A percentile compares a stretch with the other conserved stretches of the same genome.
Conservation (phyloP, 2,113 vertebrate species). For the cat (Felis catus) region DNA sequence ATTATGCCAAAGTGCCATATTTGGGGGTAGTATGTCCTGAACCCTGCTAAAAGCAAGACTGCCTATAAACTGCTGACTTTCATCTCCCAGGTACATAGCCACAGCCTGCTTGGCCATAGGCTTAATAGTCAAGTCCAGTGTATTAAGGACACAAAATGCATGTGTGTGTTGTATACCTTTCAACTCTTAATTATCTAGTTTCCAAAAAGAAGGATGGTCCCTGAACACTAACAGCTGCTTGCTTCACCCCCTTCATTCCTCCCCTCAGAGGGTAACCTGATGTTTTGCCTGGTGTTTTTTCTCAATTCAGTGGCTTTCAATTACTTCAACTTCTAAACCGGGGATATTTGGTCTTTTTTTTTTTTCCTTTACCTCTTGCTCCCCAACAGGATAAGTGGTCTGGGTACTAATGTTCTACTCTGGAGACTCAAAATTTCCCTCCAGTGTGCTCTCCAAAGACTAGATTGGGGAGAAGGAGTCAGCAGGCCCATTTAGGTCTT, state of each 20-base stretch:
- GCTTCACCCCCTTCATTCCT: neutral
- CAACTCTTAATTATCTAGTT: neutral
- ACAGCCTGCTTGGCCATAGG: neutral
- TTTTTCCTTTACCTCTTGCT: neutral
- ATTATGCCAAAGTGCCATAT: rapidly evolving
- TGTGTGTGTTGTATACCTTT: neutral
- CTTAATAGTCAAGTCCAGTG: neutral
- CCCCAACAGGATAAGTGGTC: neutral
- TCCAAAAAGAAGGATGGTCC: neutral
- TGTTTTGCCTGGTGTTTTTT: neutral
- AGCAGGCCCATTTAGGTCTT: neutral
- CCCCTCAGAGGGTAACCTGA: neutral
- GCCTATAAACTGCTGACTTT: neutral
- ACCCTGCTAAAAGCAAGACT: neutral
- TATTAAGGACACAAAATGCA: neutral
- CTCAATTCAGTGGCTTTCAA: neutral
- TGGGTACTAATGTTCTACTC: neutral
- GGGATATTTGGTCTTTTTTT: neutral
- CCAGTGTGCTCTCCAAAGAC: neutral
- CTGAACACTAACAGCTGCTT: neutral
- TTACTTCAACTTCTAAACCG: neutral
- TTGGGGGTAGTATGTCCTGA: neutral
- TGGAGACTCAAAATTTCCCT: neutral
- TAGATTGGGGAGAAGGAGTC: neutral
- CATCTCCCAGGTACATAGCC: neutral